Evolutionary conservation across 1,140 invertebrate genomes (phyloP), one percentile per base, ranked within the genome.

Genomic region (Latrodectus geometricus): DNA sequence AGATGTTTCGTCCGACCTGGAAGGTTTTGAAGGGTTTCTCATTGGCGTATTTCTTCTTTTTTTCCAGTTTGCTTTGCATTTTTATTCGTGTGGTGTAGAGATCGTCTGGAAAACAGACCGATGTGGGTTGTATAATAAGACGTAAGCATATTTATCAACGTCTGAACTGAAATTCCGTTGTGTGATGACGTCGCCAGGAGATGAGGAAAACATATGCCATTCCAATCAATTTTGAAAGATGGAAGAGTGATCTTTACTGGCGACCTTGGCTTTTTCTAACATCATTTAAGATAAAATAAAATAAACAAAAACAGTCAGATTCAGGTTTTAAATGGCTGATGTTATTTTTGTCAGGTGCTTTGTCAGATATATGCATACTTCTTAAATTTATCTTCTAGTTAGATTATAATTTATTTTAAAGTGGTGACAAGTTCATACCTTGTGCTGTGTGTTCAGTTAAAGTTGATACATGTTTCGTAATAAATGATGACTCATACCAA

Each of bases 81-180:
- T 65, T 14, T 65, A 9, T 14, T 49, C n/a, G 35, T 14, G 35
- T 35, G 35, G 35, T 35, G 35, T 35, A 35, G 35, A 73, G 9
- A 73, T 20, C 35, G 9, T 73, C 49, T 48, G 35, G 35, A 35
- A 35, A 35, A n/a, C 50, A 35, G n/a, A 73, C 61, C 66, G 82
- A 84, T 84, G 72, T 66, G 82, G 73, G 82, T 61, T 75, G 61
- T 68, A 69, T 84, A 76, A 84, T 84, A 84, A 84, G 82, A 84
- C 72, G 48, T 76, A 76, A 66, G 82, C 61, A 76, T 49, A 84
- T 84, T 84, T 84, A 84, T 84, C 82, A 76, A 84, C 23, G 82
- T 84, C 82, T 56, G 65, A 15, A 50, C 49, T 17, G 49, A 35
- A 79, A 79, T 79, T 61, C 48, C 35, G 15, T 23, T n/a, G 49